phyloP scores from a whole-genome alignment of 2,797 vertebrate genomes.

The Peromyscus melanophrys region DNA sequence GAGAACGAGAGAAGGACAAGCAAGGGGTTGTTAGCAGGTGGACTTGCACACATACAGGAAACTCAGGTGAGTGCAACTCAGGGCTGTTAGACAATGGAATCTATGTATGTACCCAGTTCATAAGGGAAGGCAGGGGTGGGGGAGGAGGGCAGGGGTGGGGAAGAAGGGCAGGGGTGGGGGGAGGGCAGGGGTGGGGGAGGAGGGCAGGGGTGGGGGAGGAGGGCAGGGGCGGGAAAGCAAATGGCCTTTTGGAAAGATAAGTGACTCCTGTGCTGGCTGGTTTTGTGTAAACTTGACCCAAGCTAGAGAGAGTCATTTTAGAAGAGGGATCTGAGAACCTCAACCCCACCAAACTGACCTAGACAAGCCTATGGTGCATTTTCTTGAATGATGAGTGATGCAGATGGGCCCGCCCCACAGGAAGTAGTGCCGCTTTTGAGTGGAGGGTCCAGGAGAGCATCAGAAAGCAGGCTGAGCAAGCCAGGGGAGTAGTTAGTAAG shows the following conservation, averaged over 20 bases:
- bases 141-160: no score
- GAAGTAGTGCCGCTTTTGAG: neutral
- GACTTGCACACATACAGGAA: neutral
- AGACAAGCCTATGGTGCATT: neutral
- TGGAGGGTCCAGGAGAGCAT: neutral
- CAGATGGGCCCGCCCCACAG: neutral
- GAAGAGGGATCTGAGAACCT: neutral
- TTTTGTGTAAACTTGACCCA: neutral
- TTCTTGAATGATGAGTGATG: neutral
- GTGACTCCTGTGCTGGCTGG: neutral
- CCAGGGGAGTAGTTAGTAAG: neutral
- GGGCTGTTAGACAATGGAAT: neutral
- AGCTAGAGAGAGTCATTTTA: neutral
- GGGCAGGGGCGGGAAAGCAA: neutral
- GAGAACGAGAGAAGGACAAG: neutral
- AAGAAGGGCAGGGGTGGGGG: no score
- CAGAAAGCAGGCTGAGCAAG: neutral
- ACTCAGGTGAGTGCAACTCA: neutral
- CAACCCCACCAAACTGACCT: neutral
- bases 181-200: no score
- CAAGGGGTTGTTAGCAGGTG: neutral
- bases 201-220: neutral
- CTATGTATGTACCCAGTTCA: neutral
- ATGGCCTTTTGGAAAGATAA: neutral
- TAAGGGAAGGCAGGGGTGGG: neutral